Percentiles rank a stretch among this genome's conserved stretches.
Conservation (phyloP, 2,113 vertebrate species). For the Equus przewalskii region DNA sequence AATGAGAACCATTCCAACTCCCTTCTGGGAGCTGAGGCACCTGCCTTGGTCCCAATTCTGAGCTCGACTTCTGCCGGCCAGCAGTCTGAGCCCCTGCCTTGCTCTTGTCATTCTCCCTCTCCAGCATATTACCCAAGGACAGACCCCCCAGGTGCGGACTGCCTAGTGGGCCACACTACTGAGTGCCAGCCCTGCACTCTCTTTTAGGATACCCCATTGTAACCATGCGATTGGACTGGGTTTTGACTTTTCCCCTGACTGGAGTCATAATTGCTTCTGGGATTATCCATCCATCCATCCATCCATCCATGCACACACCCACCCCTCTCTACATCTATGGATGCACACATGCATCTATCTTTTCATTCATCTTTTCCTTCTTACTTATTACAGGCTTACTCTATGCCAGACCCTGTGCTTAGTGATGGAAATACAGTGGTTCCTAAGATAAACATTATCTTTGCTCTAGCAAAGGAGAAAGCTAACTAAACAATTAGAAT, state of each 20-base stretch:
- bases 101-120: not conserved
- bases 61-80: not conserved
- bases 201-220: not conserved
- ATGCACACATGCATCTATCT: not conserved
- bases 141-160: not conserved
- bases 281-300: not conserved
- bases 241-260: not conserved
- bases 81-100: not conserved
- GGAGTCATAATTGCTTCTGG: not conserved
- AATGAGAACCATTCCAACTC: not conserved
- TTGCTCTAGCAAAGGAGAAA: not conserved
- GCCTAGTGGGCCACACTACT: not conserved
- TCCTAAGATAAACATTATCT: not conserved
- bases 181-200: not conserved
- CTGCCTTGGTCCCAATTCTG: not conserved
- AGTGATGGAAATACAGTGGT: not conserved
- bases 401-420: not conserved
- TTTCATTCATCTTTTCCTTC: not conserved
- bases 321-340: not conserved
- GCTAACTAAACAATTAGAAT: not conserved
- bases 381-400: not conserved
- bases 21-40: not conserved
- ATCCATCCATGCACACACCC: not conserved
- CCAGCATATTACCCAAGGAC: not conserved
- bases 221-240: not conserved